These are phyloP conservation scores for Nemotelus pantherinus DNA, from an alignment of 2,888 invertebrate genomes.

Conservation along the genomic window DNA sequence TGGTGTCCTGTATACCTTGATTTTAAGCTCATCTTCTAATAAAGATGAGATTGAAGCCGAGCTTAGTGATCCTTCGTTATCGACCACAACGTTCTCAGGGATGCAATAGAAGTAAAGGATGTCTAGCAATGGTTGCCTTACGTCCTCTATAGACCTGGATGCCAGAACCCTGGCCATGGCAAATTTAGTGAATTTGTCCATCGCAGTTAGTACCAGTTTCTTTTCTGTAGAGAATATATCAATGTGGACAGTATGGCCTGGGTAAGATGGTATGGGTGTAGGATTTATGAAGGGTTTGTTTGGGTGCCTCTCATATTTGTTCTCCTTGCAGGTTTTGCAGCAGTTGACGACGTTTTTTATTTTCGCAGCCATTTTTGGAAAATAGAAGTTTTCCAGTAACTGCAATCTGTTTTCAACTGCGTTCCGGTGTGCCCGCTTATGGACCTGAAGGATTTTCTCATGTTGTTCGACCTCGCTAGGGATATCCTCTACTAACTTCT, in stretches of 20 bases:
- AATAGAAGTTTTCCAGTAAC: constrained; percentile 47
- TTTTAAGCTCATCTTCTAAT: constrained; percentile 16
- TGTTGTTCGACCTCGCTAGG: constrained; percentile 37
- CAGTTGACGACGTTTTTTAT: constrained; percentile 39
- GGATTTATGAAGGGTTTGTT: constrained; percentile 23
- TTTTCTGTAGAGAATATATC: constrained; percentile 45
- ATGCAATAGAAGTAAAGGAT: constrained; percentile 31
- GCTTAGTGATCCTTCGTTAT: background rate
- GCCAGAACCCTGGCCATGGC: constrained; percentile 30
- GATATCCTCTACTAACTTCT: constrained; percentile 43
- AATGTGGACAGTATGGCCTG: constrained; percentile 35
- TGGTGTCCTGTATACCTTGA: constrained; percentile 13
- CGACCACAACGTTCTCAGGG: constrained; percentile 33
- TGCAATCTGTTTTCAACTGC: constrained; percentile 46
- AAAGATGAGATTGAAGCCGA: background rate
- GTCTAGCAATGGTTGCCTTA: constrained; percentile 37
- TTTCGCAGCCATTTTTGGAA: constrained; percentile 41
- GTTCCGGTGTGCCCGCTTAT: constrained; percentile 48
- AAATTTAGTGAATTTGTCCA: constrained; percentile 49
- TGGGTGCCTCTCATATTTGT: constrained; percentile 46
- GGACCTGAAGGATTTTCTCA: constrained; percentile 45
- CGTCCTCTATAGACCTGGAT: constrained; percentile 40
- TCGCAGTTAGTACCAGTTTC: constrained; percentile 45
- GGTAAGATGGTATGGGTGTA: constrained; percentile 34
- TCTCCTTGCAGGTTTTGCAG: constrained; percentile 43